Evolutionary conservation across 2,888 invertebrate species (phyloP), one percentile per base, ranked within the genome.

Genomic region (Drosophila melanosoma): DNA sequence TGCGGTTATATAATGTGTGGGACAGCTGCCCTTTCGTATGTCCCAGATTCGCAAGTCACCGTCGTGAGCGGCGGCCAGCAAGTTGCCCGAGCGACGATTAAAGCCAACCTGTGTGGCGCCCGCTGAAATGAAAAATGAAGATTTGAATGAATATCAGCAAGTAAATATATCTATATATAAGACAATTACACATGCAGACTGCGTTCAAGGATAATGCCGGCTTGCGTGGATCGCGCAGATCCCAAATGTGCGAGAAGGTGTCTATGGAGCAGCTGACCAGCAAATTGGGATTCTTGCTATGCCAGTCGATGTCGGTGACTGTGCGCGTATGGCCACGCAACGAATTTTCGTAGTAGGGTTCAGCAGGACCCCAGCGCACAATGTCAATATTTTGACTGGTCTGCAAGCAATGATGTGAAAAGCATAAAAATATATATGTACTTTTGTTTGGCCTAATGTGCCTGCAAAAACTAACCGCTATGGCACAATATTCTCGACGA

Each of bases 21-120:
- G 98, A 61, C 96, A 95, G 57, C 96, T 95, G 74, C 96, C 95
- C 94, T 98, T 98, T 75, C 99, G 94, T 82, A 97, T 96, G 93
- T 99, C 99, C 99, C 99, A 99, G 79, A 99, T 95, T 92, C 98
- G 96, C 5, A 99, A 96, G 93, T 99, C 99, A 3, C 98, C 98
- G 91, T 99, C 98, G 93, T 99, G 99, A 6, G 98, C 97, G 52
- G 99, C 98, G 2, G 99, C 99, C 78, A 99, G 94, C 76, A 97
- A 94, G 92, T 98, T 95, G 0, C 96, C 94, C 2, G 97, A 96
- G 58, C 97, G 95, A 88, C 96, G 96, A 92, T 98, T 98, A 96
- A 99, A 99, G 88, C 98, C 96, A 1, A 99, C 98, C 94, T 98
- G 98, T 2, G 97, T 97, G 4, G 98, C 98, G 83, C 97, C 97